These are phyloP conservation scores for Pitta sordida DNA, from an alignment of 2,113 vertebrate species.

Conservation along the genomic window DNA sequence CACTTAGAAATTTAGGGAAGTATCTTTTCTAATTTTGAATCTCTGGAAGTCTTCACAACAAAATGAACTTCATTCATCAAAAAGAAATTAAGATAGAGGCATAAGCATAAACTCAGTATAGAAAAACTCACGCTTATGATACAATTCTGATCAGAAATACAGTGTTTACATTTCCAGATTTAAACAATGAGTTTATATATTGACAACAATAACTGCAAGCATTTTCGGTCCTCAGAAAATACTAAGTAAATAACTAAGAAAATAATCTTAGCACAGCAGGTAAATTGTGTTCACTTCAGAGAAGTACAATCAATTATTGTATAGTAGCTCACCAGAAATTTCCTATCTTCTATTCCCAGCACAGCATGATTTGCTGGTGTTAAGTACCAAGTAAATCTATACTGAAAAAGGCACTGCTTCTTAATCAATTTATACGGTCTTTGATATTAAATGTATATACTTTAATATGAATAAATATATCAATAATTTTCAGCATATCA, in stretches of 20 bases:
- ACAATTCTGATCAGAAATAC: neutral
- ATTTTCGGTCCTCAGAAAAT: neutral
- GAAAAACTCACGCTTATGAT: neutral
- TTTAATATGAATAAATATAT: neutral
- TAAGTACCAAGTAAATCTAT: neutral
- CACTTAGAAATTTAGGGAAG: neutral
- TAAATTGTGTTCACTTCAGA: neutral
- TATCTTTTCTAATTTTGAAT: neutral
- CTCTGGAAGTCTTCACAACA: neutral
- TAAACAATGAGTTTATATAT: neutral
- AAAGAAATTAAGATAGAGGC: neutral
- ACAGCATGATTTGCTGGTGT: neutral
- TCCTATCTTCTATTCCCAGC: neutral
- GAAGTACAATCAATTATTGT: neutral
- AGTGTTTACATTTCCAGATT: neutral
- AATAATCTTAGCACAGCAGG: neutral
- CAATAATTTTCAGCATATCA: neutral
- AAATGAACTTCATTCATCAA: neutral
- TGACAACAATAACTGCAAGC: neutral
- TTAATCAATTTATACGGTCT: neutral
- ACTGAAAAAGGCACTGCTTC: neutral
- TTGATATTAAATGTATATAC: neutral
- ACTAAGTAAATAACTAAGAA: neutral
- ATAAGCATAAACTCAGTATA: neutral
- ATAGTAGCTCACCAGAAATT: neutral